Evolutionary conservation across 2,888 invertebrate species (phyloP).

Genomic region (Heliconius ismenius): DNA sequence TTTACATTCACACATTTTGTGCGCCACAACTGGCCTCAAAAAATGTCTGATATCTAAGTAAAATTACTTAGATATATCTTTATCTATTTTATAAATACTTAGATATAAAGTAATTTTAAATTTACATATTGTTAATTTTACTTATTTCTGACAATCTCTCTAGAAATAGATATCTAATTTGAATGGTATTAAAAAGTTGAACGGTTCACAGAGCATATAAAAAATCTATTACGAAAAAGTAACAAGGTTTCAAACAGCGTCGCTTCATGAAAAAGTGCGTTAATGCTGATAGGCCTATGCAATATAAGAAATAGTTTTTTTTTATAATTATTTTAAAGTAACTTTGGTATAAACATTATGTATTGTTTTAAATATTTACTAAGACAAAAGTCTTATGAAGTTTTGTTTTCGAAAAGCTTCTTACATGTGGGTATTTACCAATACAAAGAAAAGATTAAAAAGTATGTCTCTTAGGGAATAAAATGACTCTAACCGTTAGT

Average conservation of each 20-base stretch:
- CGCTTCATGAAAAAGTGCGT: slow-evolving; percentile 16
- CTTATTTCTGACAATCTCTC: slow-evolving; percentile 5
- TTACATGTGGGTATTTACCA: neutral
- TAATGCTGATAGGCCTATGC: neutral
- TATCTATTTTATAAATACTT: too few species aligned
- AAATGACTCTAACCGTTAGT: neutral
- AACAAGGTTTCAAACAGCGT: neutral
- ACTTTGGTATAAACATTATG: neutral
- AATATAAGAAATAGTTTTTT: neutral
- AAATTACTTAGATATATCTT: too few species aligned
- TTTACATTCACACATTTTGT: too few species aligned
- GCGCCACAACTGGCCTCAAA: too few species aligned
- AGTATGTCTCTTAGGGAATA: neutral
- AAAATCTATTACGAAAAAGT: slow-evolving; percentile 18
- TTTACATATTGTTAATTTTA: neutral
- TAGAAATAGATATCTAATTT: slow-evolving; percentile 23
- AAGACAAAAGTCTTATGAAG: neutral
- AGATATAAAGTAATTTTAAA: neutral
- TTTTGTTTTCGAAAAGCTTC: neutral
- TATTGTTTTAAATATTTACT: neutral
- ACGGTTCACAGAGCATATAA: slow-evolving; percentile 10
- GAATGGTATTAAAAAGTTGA: slow-evolving; percentile 22
- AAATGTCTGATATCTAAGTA: too few species aligned
- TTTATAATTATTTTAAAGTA: neutral
- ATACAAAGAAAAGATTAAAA: slow-evolving; percentile 2